A percentile compares a stretch with the other conserved stretches of the same genome.
These are phyloP conservation scores for Heterochromis multidens DNA, from an alignment of 2,113 vertebrate genomes.

Conservation along the genomic window DNA sequence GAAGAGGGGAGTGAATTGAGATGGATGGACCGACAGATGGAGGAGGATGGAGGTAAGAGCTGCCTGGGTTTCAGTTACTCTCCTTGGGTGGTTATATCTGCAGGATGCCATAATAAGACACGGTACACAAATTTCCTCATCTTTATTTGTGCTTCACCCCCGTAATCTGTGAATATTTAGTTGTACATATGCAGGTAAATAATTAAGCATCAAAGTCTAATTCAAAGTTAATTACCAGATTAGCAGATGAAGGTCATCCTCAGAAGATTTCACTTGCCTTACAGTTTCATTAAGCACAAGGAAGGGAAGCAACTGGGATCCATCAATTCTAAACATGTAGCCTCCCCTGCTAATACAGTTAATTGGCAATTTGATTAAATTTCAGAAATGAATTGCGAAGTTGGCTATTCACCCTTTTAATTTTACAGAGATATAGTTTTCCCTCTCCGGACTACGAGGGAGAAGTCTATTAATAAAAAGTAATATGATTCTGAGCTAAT, in stretches of 20 bases:
- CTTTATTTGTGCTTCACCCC: constrained; percentile 15
- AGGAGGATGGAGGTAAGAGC: neutral
- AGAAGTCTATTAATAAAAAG: constrained; percentile 66
- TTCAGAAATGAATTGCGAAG: constrained; percentile 63
- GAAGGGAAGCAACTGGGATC: constrained; percentile 53
- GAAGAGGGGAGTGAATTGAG: neutral
- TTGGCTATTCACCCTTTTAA: constrained; percentile 63
- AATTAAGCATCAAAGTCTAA: constrained; percentile 47
- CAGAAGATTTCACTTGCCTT: constrained; percentile 32
- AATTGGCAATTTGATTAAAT: constrained; percentile 72
- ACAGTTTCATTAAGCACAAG: constrained; percentile 44
- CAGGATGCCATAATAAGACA: constrained; percentile 12
- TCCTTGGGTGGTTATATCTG: neutral
- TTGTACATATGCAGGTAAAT: constrained; percentile 44
- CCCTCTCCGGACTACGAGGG: constrained; percentile 20
- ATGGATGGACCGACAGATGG: constrained; percentile 22
- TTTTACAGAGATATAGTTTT: constrained; percentile 55
- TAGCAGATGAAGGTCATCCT: constrained; percentile 59
- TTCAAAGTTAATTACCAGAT: constrained; percentile 68
- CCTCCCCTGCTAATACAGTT: constrained; percentile 65
- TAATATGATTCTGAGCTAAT: constrained; percentile 59
- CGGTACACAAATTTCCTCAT: constrained; percentile 27
- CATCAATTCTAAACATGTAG: constrained; percentile 59
- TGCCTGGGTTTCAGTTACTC: neutral
- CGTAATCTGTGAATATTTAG: constrained; percentile 12